Percentiles rank a stretch among this genome's conserved stretches.
Evolutionary conservation across 2,113 vertebrate species (phyloP).

Genomic region (Craseonycteris thonglongyai): DNA sequence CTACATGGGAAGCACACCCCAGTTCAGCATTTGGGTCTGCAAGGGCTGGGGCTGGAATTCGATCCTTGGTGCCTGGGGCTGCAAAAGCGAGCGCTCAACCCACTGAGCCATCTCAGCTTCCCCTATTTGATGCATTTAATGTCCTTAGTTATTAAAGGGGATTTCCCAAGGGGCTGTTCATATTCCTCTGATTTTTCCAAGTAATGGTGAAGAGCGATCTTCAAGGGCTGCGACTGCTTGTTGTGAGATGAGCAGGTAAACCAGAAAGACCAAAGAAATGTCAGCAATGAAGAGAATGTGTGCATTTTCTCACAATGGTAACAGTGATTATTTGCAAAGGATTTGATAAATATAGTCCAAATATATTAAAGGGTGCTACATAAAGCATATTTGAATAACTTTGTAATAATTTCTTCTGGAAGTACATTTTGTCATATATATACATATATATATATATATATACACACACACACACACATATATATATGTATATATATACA

Average conservation of each 20-base stretch:
- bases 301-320: background rate
- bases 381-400: background rate
- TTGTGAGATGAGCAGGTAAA: background rate
- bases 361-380: background rate
- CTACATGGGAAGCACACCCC: no score
- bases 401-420: background rate
- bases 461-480: background rate
- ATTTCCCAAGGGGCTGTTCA: slow-evolving; percentile 9
- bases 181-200: slow-evolving; percentile 36
- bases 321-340: background rate
- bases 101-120: no score
- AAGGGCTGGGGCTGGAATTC: no score
- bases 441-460: background rate
- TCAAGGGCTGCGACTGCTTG: background rate
- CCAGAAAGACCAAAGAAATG: background rate
- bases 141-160: slow-evolving; percentile 29
- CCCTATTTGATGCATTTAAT: slow-evolving; percentile 43
- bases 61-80: no score
- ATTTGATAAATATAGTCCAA: background rate
- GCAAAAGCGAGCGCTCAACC: no score
- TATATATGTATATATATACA: background rate
- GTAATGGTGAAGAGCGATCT: background rate
- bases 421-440: background rate
- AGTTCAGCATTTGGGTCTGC: no score
- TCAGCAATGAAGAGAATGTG: background rate